Evolutionary conservation across 2,113 vertebrate species (phyloP).

Genomic region (Ardeotis arabs): DNA sequence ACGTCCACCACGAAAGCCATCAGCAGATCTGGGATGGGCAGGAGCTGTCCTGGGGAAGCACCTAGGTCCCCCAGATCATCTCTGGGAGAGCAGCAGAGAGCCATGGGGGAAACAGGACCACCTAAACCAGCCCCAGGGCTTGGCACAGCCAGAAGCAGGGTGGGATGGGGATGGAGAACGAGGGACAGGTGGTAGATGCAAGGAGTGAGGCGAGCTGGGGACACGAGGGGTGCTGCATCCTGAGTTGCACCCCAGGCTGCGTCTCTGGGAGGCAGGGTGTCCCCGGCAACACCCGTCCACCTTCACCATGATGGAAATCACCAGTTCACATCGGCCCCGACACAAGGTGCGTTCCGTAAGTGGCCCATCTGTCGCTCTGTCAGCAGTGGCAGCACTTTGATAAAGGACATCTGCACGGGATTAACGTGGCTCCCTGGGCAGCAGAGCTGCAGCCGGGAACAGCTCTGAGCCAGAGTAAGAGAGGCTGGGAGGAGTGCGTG

Average conservation of each 20-base stretch:
- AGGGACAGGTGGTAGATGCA: rapidly evolving
- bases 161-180: background rate
- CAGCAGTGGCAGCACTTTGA: background rate
- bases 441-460: rapidly evolving
- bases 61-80: background rate
- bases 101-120: background rate
- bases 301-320: rapidly evolving
- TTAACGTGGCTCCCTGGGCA: background rate
- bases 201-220: background rate
- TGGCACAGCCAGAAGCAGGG: background rate
- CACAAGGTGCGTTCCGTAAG: rapidly evolving
- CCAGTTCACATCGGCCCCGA: rapidly evolving
- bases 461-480: background rate
- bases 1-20: background rate
- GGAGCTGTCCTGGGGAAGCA: background rate
- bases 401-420: background rate
- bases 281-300: background rate
- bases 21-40: background rate
- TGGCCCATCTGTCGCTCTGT: background rate
- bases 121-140: background rate
- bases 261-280: background rate
- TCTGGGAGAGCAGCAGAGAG: background rate
- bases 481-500: rapidly evolving
- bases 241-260: background rate
- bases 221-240: background rate